phyloP scores from a whole-genome alignment of 2,797 vertebrate genomes.

The Rousettus madagascariensis region DNA sequence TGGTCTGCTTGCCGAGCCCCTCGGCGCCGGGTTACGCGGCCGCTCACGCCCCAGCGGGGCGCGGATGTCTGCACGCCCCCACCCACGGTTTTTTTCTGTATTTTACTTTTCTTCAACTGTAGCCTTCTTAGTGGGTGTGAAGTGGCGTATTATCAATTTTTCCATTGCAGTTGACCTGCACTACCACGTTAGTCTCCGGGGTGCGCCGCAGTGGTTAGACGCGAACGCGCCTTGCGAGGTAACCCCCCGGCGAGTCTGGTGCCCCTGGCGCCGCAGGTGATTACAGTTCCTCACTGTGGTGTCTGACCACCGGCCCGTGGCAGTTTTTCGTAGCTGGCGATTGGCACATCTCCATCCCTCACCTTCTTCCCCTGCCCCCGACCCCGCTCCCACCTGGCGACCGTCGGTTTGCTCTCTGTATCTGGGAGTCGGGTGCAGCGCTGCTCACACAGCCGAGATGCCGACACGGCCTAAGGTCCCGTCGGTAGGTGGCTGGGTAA shows the following conservation, averaged over 20 bases:
- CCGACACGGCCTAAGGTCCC: not conserved
- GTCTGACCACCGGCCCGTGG: too few relatives aligned
- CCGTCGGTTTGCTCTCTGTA: not conserved
- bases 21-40: rapidly evolving
- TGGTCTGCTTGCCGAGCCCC: too few relatives aligned
- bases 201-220: not conserved
- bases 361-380: not conserved
- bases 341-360: too few relatives aligned
- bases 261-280: rapidly evolving
- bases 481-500: rapidly evolving
- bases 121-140: not conserved
- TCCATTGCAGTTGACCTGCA: rapidly evolving
- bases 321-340: too few relatives aligned
- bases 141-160: rapidly evolving
- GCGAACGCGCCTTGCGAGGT: rapidly evolving
- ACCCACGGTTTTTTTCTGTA: rapidly evolving
- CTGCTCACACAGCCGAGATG: not conserved
- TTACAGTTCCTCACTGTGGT: not conserved
- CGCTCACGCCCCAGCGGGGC: rapidly evolving
- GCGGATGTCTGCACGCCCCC: rapidly evolving
- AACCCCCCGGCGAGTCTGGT: not conserved
- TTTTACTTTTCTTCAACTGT: too few relatives aligned
- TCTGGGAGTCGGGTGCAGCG: rapidly evolving
- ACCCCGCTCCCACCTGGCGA: not conserved
- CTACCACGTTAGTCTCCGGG: rapidly evolving